Evolutionary conservation across 1,140 invertebrate genomes (phyloP).

Genomic region (Drosophila jambulina): DNA sequence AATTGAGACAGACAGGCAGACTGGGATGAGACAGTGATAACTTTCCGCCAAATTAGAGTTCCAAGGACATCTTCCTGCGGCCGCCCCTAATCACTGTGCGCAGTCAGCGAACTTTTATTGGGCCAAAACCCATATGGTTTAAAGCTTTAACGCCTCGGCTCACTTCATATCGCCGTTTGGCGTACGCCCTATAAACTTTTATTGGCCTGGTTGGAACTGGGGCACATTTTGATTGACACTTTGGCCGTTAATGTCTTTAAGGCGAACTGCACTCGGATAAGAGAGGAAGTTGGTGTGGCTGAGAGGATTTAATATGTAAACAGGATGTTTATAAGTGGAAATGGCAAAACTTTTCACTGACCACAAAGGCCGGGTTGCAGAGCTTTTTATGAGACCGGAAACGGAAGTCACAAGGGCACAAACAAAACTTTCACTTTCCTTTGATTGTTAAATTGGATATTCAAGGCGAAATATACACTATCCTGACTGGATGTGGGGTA

Average conservation of each 20-base stretch:
- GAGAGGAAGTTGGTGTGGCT: not conserved
- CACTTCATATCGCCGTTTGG: slow-evolving; percentile 8
- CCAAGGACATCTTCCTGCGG: slow-evolving; percentile 13
- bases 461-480: not conserved
- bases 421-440: not conserved
- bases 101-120: slow-evolving; percentile 15
- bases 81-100: slow-evolving; percentile 9
- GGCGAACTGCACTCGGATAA: not conserved
- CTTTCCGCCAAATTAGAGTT: slow-evolving; percentile 15
- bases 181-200: slow-evolving; percentile 16
- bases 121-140: slow-evolving; percentile 15
- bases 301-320: slow-evolving; percentile 1
- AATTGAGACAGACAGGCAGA: slow-evolving; percentile 13
- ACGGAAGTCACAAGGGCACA: slow-evolving; percentile 2
- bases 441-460: not conserved
- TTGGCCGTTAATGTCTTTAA: slow-evolving; percentile 12
- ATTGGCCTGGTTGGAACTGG: not conserved
- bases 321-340: slow-evolving; percentile 2
- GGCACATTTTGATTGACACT: slow-evolving; percentile 15
- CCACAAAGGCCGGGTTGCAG: not conserved
- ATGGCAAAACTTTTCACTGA: not conserved
- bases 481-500: not conserved
- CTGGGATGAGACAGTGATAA: slow-evolving; percentile 14
- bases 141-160: slow-evolving; percentile 10
- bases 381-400: slow-evolving; percentile 1